Evolutionary conservation across 2,888 invertebrate genomes (phyloP).

Genomic region (Drosophila putrida): DNA sequence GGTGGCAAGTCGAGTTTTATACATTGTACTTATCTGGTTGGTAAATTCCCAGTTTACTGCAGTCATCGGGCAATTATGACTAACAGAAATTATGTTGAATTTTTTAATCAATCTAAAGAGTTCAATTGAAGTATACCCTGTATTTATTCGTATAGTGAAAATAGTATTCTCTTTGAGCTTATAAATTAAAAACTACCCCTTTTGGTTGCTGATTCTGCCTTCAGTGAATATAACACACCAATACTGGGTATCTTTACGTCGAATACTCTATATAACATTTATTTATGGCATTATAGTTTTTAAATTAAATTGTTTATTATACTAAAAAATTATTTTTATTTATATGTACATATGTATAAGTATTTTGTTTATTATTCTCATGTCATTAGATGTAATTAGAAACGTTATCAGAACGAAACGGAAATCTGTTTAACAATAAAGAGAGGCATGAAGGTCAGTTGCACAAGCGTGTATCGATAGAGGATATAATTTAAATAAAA

Average conservation of each 20-base stretch:
- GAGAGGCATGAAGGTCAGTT: slow-evolving; percentile 1
- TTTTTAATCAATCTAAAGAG: slow-evolving; percentile 2
- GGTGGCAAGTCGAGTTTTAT: background rate
- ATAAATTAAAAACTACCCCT: no score
- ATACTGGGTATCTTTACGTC: background rate
- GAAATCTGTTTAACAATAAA: slow-evolving; percentile 1
- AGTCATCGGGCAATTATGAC: slow-evolving; percentile 23
- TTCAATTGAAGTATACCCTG: background rate
- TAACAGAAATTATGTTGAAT: slow-evolving; percentile 21
- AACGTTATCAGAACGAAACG: slow-evolving; percentile 25
- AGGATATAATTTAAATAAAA: no score
- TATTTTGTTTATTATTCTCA: background rate
- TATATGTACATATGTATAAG: background rate
- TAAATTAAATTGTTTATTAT: slow-evolving; percentile 6
- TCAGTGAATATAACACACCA: no score
- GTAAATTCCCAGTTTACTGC: slow-evolving; percentile 8
- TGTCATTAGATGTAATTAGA: slow-evolving; percentile 8
- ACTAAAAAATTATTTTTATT: background rate
- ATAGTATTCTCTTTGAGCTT: background rate
- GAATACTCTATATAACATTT: background rate
- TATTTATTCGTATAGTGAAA: background rate
- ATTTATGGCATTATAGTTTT: background rate
- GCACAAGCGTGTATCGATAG: background rate
- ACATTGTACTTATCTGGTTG: slow-evolving; percentile 3
- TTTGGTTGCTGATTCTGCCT: no score